A percentile compares a stretch with the other conserved stretches of the same genome.
phyloP scores from a whole-genome alignment of 1,140 invertebrate genomes.

The Drosophila rufa region DNA sequence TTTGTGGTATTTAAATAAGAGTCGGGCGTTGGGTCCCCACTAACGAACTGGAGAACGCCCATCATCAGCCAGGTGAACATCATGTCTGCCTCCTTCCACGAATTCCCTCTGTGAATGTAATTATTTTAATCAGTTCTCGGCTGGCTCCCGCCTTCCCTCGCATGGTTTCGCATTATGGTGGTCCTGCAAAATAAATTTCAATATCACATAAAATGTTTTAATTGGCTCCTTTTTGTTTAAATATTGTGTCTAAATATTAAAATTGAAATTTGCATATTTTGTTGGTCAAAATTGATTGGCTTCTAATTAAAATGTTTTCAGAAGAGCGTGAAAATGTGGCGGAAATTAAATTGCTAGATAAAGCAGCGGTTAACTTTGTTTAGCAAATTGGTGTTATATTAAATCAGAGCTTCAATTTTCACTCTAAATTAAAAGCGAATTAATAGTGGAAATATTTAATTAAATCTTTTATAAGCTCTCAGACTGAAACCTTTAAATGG shows the following conservation, averaged over 20 bases:
- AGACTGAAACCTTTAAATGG: not conserved
- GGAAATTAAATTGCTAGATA: not conserved
- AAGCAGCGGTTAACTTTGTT: slow-evolving; percentile 3
- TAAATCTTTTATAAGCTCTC: no score
- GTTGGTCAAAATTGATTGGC: slow-evolving; percentile 3
- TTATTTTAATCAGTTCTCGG: slow-evolving; percentile 39
- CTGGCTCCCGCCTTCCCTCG: not conserved
- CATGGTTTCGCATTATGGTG: slow-evolving; percentile 16
- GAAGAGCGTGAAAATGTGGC: not conserved
- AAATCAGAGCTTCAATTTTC: not conserved
- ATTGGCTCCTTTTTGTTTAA: slow-evolving; percentile 10
- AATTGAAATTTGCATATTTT: slow-evolving; percentile 3
- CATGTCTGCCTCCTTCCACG: not conserved
- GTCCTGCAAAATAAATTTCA: slow-evolving; percentile 48
- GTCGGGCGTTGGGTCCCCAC: slow-evolving; percentile 14
- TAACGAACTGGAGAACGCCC: slow-evolving; percentile 42
- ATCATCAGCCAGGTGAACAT: slow-evolving; percentile 59
- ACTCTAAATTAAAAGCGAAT: not conserved
- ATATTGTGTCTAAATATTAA: slow-evolving; percentile 26
- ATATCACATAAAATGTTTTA: slow-evolving; percentile 30
- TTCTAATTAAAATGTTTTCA: slow-evolving; percentile 34
- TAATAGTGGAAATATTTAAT: no score
- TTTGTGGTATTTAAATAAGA: slow-evolving; percentile 12
- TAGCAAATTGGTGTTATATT: not conserved
- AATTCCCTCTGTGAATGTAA: slow-evolving; percentile 4